Conservation (phyloP, 2,113 vertebrate species). For the Monopterus albus region DNA sequence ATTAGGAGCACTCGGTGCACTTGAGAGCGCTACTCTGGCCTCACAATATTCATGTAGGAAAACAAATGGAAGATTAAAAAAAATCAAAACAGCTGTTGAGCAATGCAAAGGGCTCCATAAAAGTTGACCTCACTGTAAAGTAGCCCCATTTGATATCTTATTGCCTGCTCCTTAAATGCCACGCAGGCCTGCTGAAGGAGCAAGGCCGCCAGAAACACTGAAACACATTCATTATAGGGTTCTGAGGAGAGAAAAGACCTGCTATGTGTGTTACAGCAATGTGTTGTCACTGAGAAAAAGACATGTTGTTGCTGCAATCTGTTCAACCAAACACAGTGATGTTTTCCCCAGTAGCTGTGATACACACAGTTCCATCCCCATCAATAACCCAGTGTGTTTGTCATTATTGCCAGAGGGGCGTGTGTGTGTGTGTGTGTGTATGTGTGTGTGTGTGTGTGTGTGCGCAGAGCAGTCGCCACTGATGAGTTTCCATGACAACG, state of each 20-base stretch:
- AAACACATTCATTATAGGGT: constrained; percentile 10
- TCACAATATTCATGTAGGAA: constrained; percentile 10
- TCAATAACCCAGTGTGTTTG: constrained; percentile 58
- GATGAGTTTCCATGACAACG: constrained; percentile 78
- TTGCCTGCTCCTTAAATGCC: constrained; percentile 32
- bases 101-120: constrained; percentile 19
- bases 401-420: constrained; percentile 50
- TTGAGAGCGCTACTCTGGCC: not conserved
- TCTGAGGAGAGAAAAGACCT: constrained; percentile 1
- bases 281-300: constrained; percentile 25
- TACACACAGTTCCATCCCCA: constrained; percentile 23
- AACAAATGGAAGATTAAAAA: constrained; percentile 23
- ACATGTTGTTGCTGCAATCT: constrained; percentile 44
- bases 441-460: constrained; percentile 12
- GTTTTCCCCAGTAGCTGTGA: constrained; percentile 40
- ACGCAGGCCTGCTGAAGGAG: constrained; percentile 9
- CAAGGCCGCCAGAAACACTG: not conserved
- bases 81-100: constrained; percentile 12
- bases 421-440: constrained; percentile 26
- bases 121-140: constrained; percentile 30
- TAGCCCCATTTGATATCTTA: not conserved
- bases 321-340: constrained; percentile 36
- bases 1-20: constrained; percentile 5
- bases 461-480: constrained; percentile 46
- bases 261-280: constrained; percentile 23